Percentiles rank a stretch among this genome's conserved stretches.
phyloP scores from a whole-genome alignment of 2,888 invertebrate species.

The Orchestes rusci region DNA sequence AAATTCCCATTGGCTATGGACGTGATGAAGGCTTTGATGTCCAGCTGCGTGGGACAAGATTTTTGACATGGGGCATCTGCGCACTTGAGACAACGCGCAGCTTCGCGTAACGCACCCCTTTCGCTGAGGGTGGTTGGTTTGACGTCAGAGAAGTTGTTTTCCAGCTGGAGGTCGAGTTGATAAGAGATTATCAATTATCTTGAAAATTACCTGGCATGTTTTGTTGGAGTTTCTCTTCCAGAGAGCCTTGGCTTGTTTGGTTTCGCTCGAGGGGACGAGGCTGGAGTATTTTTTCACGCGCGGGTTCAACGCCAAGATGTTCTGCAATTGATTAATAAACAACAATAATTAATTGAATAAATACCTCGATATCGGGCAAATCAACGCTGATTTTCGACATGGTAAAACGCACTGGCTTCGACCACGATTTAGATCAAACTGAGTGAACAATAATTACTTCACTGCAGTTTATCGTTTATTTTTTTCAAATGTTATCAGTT shows the following conservation, averaged over 20 bases:
- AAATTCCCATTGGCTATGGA: slow-evolving; percentile 97
- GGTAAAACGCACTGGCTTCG: slow-evolving; percentile 31
- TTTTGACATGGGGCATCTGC: slow-evolving; percentile 98
- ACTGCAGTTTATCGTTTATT: no score
- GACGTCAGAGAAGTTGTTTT: slow-evolving; percentile 92
- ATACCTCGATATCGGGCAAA: no score
- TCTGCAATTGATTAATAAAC: slow-evolving; percentile 61
- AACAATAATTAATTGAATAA: no score
- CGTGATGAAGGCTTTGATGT: slow-evolving; percentile 87
- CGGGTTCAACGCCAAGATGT: slow-evolving; percentile 79
- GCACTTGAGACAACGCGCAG: slow-evolving; percentile 83
- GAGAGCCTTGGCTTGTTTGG: slow-evolving; percentile 81
- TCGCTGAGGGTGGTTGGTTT: slow-evolving; percentile 97
- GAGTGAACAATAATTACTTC: no score
- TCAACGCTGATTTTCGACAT: no score
- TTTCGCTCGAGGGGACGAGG: slow-evolving; percentile 74
- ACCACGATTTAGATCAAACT: no score
- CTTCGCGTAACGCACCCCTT: slow-evolving; percentile 85
- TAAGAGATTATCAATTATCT: background rate
- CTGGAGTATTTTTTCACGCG: slow-evolving; percentile 67
- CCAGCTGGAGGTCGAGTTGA: slow-evolving; percentile 39
- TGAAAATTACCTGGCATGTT: slow-evolving; percentile 60
- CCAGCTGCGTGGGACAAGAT: slow-evolving; percentile 96
- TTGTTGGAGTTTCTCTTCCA: slow-evolving; percentile 93
- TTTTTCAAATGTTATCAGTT: no score